Evolutionary conservation across 2,113 vertebrate genomes (phyloP).

Genomic region (Mustela lutreola): DNA sequence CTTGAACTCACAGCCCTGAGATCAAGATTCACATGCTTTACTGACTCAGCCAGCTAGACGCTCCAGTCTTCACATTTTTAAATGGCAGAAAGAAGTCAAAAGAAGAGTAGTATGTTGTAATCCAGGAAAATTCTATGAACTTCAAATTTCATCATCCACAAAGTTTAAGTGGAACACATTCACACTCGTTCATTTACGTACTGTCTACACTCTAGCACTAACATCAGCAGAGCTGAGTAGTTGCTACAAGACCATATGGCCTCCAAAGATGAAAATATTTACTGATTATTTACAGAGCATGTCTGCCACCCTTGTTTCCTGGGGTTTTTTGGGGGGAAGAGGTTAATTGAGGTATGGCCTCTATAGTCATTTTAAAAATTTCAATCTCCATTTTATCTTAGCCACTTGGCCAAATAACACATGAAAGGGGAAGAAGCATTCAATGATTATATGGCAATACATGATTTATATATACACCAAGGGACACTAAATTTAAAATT

Average conservation of each 20-base stretch:
- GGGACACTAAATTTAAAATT: constrained; percentile 24
- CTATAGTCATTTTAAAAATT: constrained; percentile 4
- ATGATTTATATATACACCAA: constrained; percentile 12
- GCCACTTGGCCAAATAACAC: background rate
- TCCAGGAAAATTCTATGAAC: background rate
- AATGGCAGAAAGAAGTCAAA: constrained; percentile 12
- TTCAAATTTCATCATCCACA: constrained; percentile 3
- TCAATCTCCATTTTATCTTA: constrained; percentile 25
- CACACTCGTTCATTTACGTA: background rate
- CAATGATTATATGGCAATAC: background rate
- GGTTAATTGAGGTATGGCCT: background rate
- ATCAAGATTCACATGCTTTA: background rate
- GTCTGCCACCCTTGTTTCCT: background rate
- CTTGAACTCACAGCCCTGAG: background rate
- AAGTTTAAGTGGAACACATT: constrained; percentile 34
- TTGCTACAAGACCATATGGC: background rate
- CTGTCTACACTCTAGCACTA: background rate
- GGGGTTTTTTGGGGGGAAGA: background rate
- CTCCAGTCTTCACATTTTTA: background rate
- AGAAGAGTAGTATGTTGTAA: constrained; percentile 13
- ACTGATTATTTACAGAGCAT: background rate
- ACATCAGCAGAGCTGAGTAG: background rate
- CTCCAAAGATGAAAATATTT: constrained; percentile 36
- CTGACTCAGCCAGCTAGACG: background rate
- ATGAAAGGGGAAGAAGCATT: background rate